Evolutionary conservation across 2,888 invertebrate species (phyloP).

Genomic region (Melanostoma mellinum): DNA sequence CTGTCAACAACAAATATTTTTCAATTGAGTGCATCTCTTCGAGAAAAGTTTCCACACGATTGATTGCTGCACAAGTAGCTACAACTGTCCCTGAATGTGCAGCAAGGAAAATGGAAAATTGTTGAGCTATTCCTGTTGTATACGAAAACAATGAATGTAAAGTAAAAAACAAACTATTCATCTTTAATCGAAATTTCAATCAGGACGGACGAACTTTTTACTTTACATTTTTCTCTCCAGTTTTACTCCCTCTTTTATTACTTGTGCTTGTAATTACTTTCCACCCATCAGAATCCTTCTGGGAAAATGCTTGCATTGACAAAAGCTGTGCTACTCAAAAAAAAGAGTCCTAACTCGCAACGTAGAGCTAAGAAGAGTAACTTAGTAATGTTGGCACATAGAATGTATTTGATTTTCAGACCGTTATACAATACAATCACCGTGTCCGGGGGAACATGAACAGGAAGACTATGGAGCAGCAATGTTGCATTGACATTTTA

Average conservation of each 20-base stretch:
- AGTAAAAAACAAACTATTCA: constrained; percentile 13
- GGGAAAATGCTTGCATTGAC: not conserved
- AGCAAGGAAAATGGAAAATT: not conserved
- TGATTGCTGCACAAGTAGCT: not conserved
- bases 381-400: not conserved
- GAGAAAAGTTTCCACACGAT: constrained; percentile 10
- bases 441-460: not conserved
- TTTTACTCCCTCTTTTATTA: constrained; percentile 25
- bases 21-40: constrained; percentile 5
- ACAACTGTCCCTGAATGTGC: not conserved
- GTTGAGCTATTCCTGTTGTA: not conserved
- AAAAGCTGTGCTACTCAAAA: constrained; percentile 14
- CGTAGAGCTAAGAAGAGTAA: not conserved
- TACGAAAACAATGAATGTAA: not conserved
- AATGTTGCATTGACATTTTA: constrained; percentile 29
- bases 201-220: constrained; percentile 48
- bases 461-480: not conserved
- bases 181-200: constrained; percentile 33
- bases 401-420: not conserved
- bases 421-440: not conserved
- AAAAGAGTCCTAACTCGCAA: not conserved
- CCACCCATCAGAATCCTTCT: constrained; percentile 34
- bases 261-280: constrained; percentile 52
- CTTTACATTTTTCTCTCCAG: not conserved
- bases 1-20: constrained; percentile 24